These are phyloP conservation scores for Drosophila mercatorum DNA, from an alignment of 2,888 invertebrate genomes.

Conservation along the genomic window DNA sequence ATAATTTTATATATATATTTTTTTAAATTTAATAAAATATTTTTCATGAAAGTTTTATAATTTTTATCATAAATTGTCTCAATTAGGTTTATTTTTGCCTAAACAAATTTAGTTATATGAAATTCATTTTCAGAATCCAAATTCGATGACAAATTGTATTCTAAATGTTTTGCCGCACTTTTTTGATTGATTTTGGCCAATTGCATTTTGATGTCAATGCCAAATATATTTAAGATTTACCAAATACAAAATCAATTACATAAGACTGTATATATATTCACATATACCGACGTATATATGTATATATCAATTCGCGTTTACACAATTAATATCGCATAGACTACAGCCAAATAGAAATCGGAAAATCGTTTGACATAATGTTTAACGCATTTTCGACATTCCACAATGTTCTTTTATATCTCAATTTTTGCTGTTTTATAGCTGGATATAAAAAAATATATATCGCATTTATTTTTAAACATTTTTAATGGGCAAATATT, in stretches of 20 bases:
- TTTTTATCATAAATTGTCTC: neutral
- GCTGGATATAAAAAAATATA: constrained; percentile 44
- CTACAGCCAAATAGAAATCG: neutral
- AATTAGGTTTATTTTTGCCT: neutral
- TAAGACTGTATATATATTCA: constrained; percentile 39
- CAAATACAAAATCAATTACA: constrained; percentile 54
- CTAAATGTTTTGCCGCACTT: constrained; percentile 10
- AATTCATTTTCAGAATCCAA: neutral
- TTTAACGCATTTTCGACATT: constrained; percentile 63
- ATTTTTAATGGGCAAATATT: constrained; percentile 69
- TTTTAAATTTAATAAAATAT: too few relatives aligned
- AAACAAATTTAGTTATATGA: neutral
- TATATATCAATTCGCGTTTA: constrained; percentile 21
- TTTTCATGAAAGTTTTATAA: too few relatives aligned
- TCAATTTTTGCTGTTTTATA: constrained; percentile 46
- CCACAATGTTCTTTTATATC: constrained; percentile 46
- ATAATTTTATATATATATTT: too few relatives aligned
- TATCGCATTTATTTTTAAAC: constrained; percentile 66
- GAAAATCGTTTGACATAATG: constrained; percentile 53
- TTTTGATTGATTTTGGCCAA: constrained; percentile 80
- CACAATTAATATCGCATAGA: constrained; percentile 40
- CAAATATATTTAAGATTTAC: constrained; percentile 40
- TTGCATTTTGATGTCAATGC: constrained; percentile 59
- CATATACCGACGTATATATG: neutral
- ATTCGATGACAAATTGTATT: constrained; percentile 12